phyloP scores from a whole-genome alignment of 2,113 vertebrate species.

The Columba janthina region DNA sequence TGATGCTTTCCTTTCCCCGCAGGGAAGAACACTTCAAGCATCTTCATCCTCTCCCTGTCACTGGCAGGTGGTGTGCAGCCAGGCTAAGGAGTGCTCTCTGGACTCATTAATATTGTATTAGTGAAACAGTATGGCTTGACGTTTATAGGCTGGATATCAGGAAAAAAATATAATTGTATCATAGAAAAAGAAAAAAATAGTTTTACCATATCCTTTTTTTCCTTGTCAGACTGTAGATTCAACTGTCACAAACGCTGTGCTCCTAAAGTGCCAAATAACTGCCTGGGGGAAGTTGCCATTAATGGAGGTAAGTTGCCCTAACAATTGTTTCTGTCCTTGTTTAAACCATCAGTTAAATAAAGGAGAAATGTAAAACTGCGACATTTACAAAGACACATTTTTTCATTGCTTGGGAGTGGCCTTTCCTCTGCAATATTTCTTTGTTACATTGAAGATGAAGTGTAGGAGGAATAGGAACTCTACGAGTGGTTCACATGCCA shows the following conservation, averaged over 20 bases:
- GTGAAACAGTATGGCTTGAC: background rate
- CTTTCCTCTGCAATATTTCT: background rate
- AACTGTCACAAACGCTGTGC: constrained; percentile 98
- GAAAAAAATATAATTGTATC: background rate
- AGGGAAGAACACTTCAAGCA: background rate
- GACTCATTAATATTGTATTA: background rate
- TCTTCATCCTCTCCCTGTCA: background rate
- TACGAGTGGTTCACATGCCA: fast-evolving
- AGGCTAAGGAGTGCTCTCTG: background rate
- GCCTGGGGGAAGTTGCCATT: constrained; percentile 91
- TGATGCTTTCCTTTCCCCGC: background rate
- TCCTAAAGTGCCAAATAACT: constrained; percentile 95
- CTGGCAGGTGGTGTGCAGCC: background rate
- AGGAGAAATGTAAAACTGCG: background rate
- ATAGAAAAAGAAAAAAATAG: background rate
- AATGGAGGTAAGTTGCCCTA: constrained; percentile 86
- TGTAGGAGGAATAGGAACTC: background rate
- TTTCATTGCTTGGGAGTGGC: background rate
- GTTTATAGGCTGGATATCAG: background rate
- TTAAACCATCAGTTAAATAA: background rate
- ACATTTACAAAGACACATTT: background rate
- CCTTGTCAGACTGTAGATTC: constrained; percentile 89
- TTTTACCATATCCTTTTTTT: background rate
- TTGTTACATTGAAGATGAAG: fast-evolving
- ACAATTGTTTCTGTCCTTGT: background rate